Evolutionary conservation across 1,140 invertebrate species (phyloP), one percentile per base, ranked within the genome.

Genomic region (Panagrolaimus sp.): DNA sequence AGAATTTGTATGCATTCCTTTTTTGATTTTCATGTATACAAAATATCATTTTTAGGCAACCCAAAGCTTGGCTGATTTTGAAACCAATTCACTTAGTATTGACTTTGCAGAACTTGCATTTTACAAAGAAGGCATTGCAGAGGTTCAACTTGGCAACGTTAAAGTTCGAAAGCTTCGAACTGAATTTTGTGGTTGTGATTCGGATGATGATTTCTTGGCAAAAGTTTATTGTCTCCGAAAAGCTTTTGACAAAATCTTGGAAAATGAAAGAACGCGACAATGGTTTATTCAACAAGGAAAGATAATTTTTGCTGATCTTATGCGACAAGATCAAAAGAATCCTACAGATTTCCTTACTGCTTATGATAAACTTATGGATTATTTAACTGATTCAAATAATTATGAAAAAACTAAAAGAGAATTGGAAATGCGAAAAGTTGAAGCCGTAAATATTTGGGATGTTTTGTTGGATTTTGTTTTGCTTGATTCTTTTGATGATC

Each of bases 401-500:
- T 62, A 65, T 14, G 32, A 63, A 10, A 75, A 62, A 43, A 73
- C 79, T 28, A 15, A 21, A 1, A 32, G 44, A 46, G 75, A 77
- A 48, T 38, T 77, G 17, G 71, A 65, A n/a, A 24, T 48, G 9
- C 47, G 75, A 43, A 77, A 67, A 24, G 73, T 76, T 0, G 77
- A 76, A 43, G 43, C 45, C 4, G 66, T 78, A 1, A 77, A 77
- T 45, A 26, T 79, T 6, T 77, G 75, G 75, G 75, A 77, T 48
- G 74, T 76, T 47, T 71, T 77, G 8, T 71, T 77, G 38, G 75
- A 77, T 38, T 72, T 77, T 17, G 63, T 77, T 12, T 32, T 79
- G 17, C 45, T 77, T 46, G 77, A 79, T 48, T 45, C 72, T 14
- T 73, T 73, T 46, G 63, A 55, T 45, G 76, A 75, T 43, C 21